Conservation (phyloP, 2,888 invertebrate genomes). For the Drosophila merina region DNA sequence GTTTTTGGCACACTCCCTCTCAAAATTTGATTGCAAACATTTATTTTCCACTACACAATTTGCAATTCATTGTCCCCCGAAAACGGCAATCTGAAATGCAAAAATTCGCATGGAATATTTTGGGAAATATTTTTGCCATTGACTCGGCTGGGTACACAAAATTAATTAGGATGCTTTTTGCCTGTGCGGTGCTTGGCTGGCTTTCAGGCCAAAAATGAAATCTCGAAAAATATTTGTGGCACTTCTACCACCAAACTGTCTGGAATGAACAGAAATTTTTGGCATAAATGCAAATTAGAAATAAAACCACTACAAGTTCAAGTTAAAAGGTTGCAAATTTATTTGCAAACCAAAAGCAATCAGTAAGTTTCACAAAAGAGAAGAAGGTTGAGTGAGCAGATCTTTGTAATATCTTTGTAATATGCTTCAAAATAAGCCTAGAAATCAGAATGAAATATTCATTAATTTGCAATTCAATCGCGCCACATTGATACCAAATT, state of each 20-base stretch:
- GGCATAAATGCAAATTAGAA: not conserved
- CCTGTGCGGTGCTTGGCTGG: not conserved
- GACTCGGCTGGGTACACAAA: slow-evolving; percentile 20
- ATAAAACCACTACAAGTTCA: not conserved
- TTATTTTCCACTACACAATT: slow-evolving; percentile 37
- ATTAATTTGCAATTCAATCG: not conserved
- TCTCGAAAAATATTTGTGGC: not conserved
- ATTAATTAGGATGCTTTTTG: slow-evolving; percentile 34
- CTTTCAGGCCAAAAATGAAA: slow-evolving; percentile 1
- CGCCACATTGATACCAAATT: slow-evolving; percentile 3
- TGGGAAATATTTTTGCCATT: slow-evolving; percentile 16
- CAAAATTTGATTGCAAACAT: slow-evolving; percentile 16
- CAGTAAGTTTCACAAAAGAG: no score
- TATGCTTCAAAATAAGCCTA: not conserved
- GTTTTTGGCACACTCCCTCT: slow-evolving; percentile 21
- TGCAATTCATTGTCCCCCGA: slow-evolving; percentile 42
- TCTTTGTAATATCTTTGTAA: not conserved
- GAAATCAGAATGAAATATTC: not conserved
- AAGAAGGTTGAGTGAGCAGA: not conserved
- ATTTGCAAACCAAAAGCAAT: no score
- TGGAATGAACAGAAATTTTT: not conserved
- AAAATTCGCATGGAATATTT: slow-evolving; percentile 10
- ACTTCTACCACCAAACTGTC: slow-evolving; percentile 9
- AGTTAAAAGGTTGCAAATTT: not conserved
- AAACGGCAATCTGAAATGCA: slow-evolving; percentile 20